A percentile compares a stretch with the other conserved stretches of the same genome.
phyloP scores from a whole-genome alignment of 35 echinoderm and acorn worm genomes.

The Ophioderma brevispina region DNA sequence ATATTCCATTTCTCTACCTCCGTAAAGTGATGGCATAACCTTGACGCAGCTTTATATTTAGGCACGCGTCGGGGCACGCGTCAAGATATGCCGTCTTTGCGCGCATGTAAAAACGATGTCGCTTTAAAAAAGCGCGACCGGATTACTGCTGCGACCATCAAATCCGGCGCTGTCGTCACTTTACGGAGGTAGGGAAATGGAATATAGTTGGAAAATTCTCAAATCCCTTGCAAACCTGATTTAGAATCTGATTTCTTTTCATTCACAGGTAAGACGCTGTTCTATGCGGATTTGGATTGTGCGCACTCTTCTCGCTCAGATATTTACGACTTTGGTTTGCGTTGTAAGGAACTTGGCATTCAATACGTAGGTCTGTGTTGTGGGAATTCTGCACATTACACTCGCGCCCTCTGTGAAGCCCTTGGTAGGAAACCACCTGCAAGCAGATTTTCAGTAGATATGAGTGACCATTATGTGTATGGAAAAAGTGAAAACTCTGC shows the following conservation, averaged over 20 bases:
- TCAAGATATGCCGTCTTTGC: no score
- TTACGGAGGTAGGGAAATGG: no score
- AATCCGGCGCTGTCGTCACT: no score
- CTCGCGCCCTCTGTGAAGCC: slow-evolving; percentile 77
- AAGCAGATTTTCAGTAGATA: slow-evolving; percentile 63
- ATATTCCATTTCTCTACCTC: no score
- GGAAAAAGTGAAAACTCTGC: slow-evolving; percentile 54
- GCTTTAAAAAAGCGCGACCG: no score
- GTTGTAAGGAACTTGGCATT: slow-evolving; percentile 74
- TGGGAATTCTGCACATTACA: slow-evolving; percentile 84
- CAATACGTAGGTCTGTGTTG: slow-evolving; percentile 90
- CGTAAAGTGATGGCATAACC: no score
- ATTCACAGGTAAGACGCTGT: slow-evolving; percentile 48
- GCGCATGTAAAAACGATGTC: no score
- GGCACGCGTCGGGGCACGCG: no score
- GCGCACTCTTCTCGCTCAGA: slow-evolving; percentile 41
- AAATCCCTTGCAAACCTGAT: no score
- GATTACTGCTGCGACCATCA: no score
- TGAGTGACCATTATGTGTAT: slow-evolving; percentile 60
- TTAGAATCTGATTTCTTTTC: not conserved
- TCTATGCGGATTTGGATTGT: slow-evolving; percentile 70
- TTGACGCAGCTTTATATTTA: no score
- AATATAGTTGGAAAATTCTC: no score
- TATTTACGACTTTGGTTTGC: slow-evolving; percentile 59
- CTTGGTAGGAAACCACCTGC: slow-evolving; percentile 79